These are phyloP conservation scores for Dromius quadrimaculatus DNA, from an alignment of 2,888 invertebrate genomes.

Conservation along the genomic window DNA sequence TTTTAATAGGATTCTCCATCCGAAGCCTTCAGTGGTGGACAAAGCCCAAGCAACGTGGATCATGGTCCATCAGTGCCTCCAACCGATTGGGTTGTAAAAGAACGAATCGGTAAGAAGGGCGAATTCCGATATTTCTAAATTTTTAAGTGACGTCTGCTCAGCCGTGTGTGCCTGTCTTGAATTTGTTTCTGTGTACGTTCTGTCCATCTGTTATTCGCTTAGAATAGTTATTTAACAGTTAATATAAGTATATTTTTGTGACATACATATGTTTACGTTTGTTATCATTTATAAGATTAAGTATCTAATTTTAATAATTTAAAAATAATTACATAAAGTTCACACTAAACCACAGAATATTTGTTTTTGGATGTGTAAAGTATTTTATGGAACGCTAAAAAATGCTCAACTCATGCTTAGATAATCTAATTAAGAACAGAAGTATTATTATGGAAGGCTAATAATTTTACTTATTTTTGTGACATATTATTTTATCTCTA, in stretches of 20 bases:
- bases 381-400: constrained; percentile 2
- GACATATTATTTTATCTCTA: constrained; percentile 19
- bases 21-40: constrained; percentile 64
- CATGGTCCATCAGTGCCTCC: constrained; percentile 71
- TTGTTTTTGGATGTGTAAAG: not conserved
- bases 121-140: constrained; percentile 94
- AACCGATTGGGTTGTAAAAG: constrained; percentile 88
- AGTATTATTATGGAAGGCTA: constrained; percentile 1
- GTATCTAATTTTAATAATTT: constrained; percentile 13
- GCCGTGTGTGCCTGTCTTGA: constrained; percentile 48
- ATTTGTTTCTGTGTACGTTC: constrained; percentile 37
- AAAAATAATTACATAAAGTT: not conserved
- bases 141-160: constrained; percentile 69
- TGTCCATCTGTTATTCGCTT: constrained; percentile 37
- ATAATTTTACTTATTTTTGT: not conserved
- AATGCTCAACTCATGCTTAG: not conserved
- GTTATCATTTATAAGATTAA: constrained; percentile 12
- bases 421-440: not conserved
- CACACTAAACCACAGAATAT: not conserved
- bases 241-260: constrained; percentile 39
- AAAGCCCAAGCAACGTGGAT: constrained; percentile 67
- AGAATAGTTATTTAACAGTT: constrained; percentile 41
- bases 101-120: constrained; percentile 92
- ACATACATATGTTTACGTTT: constrained; percentile 38
- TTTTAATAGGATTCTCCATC: constrained; percentile 66